Percentiles rank a stretch among this genome's conserved stretches.
phyloP scores from a whole-genome alignment of 1,140 invertebrate genomes.

The Helicorthomorpha holstii region DNA sequence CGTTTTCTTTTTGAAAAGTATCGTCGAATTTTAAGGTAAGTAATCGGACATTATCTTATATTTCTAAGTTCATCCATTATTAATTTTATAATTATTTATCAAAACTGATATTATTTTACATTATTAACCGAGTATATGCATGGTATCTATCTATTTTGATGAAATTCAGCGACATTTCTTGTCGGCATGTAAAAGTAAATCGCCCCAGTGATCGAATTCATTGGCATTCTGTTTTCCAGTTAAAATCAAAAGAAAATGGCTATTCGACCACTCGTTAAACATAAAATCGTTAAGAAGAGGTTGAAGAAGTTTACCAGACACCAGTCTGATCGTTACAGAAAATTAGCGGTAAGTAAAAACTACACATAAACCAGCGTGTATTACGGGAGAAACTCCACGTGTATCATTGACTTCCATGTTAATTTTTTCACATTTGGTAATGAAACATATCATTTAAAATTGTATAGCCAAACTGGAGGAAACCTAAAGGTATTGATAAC shows the following conservation, averaged over 20 bases:
- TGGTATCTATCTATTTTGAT: too few relatives aligned
- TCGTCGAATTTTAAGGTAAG: too few relatives aligned
- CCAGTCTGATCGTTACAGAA: slow-evolving; percentile 91
- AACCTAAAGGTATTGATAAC: slow-evolving; percentile 99
- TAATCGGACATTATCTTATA: too few relatives aligned
- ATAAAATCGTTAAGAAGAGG: slow-evolving; percentile 84
- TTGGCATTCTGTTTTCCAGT: too few relatives aligned
- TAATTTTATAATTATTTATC: too few relatives aligned
- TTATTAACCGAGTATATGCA: too few relatives aligned
- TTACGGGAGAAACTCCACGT: background rate
- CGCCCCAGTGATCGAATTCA: too few relatives aligned
- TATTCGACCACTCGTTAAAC: slow-evolving; percentile 69
- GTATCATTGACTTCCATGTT: background rate
- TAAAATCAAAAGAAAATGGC: slow-evolving; percentile 38
- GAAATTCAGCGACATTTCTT: too few relatives aligned
- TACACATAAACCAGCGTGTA: background rate
- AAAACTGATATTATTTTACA: too few relatives aligned
- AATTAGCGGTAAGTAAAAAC: slow-evolving; percentile 58
- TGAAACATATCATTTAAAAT: background rate
- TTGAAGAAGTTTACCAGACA: slow-evolving; percentile 92
- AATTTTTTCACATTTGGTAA: background rate
- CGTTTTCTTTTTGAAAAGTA: too few relatives aligned
- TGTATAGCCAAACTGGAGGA: slow-evolving; percentile 64
- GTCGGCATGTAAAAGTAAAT: too few relatives aligned
- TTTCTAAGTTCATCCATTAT: too few relatives aligned